Evolutionary conservation across 1,140 invertebrate species (phyloP).

Genomic region (Condylostylus longicornis): DNA sequence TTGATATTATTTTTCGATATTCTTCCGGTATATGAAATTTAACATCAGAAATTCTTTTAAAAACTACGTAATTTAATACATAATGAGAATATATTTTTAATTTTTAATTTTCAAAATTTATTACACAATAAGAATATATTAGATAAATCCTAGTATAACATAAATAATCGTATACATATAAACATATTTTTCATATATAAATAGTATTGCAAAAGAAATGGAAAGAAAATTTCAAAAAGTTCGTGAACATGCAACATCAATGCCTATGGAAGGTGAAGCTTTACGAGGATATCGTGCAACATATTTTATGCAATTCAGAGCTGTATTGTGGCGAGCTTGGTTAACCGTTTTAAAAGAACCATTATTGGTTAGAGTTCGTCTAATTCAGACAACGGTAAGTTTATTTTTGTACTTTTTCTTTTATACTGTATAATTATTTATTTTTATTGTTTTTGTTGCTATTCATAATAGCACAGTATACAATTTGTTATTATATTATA

Average conservation of each 20-base stretch:
- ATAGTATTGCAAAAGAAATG: conserved; percentile 34
- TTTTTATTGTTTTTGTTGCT: background rate
- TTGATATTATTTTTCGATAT: no score
- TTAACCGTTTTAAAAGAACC: conserved; percentile 77
- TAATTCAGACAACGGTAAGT: conserved; percentile 79
- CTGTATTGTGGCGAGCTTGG: conserved; percentile 82
- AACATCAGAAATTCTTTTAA: no score
- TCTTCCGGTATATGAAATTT: no score
- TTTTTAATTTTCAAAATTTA: no score
- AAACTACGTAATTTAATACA: no score
- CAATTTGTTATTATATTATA: no score
- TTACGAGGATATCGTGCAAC: conserved; percentile 57
- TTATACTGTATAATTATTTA: background rate
- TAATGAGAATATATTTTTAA: no score
- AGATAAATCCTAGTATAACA: background rate
- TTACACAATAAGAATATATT: no score
- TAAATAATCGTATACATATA: background rate
- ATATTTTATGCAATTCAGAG: conserved; percentile 77
- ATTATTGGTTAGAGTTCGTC: conserved; percentile 69
- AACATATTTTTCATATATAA: background rate
- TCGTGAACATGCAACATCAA: conserved; percentile 22
- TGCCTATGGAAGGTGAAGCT: conserved; percentile 29
- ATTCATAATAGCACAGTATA: no score
- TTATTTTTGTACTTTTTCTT: background rate
- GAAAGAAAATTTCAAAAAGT: conserved; percentile 22